Base-by-base conservation (phyloP, 2,113 vertebrate species). In the Coracopsis vasa region DNA sequence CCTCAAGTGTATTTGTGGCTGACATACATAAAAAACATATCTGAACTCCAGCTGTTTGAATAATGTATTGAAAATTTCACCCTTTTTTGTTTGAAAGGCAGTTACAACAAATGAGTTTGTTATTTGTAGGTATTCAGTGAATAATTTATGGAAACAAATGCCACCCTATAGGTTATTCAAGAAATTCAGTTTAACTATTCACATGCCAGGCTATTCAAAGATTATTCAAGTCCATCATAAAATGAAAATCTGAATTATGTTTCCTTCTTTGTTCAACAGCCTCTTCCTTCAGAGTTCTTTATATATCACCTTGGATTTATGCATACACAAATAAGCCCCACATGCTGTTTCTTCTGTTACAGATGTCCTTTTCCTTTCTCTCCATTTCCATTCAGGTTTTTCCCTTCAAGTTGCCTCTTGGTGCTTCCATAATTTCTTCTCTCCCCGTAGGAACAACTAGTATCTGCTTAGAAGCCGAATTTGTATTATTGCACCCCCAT, bases 141-240 rank as follows among this genome's bases (percentile, higher is more conserved):
- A 94, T 97, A 94, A 96, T 97, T 96, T 94, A 95, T 87, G 86
- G 65, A 87, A 96, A 96, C 88, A 92, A 96, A 94, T 92, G 90
- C 72, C 61, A 79, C 13, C 28, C 24, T 79, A 74, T 61, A 88
- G 77, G 91, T 94, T 91, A 82, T 79, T 91, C 65, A 82, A 69
- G 77, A 79, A 29, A 89, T 65, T 64, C 56, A 65, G 23, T 89
- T 96, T 96, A 94, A 92, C 95, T 92, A 16, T 92, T 91, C 24
- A 56, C 25, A 1, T 86, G 10, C 44, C 70, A 75, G 44, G 21
- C 41, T 87, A 28, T 69, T 66, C 25, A 81, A 77, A 84, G 39
- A 45, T 0, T 0, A 51, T 37, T 44, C 48, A 65, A 72, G 25
- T 61, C 54, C 18, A 4, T 35, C 16, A 47, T 31, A 47, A 94